These are phyloP conservation scores for Lithobates pipiens DNA, from an alignment of 2,797 vertebrate species.

Conservation along the genomic window DNA sequence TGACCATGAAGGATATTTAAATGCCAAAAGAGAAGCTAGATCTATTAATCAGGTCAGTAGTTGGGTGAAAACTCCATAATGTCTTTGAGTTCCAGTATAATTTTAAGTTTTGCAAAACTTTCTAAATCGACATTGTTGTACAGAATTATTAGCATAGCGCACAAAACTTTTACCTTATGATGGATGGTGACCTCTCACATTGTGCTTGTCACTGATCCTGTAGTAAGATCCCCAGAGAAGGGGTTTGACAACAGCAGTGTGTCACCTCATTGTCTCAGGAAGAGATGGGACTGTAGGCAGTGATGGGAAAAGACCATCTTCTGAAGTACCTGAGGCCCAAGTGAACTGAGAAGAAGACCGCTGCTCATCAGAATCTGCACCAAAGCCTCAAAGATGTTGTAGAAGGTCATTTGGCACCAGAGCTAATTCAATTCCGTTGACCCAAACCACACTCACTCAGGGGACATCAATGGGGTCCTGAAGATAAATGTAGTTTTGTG, in stretches of 20 bases:
- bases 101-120: neutral
- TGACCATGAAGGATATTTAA: neutral
- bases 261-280: slow-evolving; percentile 45
- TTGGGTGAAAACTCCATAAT: neutral
- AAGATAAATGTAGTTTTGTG: neutral
- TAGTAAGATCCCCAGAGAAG: slow-evolving; percentile 2
- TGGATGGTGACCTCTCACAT: slow-evolving; percentile 16
- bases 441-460: neutral
- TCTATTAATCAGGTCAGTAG: neutral
- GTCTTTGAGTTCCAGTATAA: neutral
- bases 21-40: neutral
- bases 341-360: neutral
- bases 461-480: neutral
- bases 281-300: neutral
- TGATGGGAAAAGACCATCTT: neutral
- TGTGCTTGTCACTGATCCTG: slow-evolving; percentile 9
- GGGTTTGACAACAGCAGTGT: neutral
- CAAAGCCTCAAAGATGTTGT: neutral
- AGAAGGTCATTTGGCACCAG: slow-evolving; percentile 7
- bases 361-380: slow-evolving; percentile 9
- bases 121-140: neutral
- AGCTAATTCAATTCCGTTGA: neutral
- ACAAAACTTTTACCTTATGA: slow-evolving; percentile 10
- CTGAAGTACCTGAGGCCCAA: neutral
- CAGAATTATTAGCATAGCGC: neutral